Conservation (phyloP, 2,113 vertebrate genomes). For the Xiphophorus couchianus region DNA sequence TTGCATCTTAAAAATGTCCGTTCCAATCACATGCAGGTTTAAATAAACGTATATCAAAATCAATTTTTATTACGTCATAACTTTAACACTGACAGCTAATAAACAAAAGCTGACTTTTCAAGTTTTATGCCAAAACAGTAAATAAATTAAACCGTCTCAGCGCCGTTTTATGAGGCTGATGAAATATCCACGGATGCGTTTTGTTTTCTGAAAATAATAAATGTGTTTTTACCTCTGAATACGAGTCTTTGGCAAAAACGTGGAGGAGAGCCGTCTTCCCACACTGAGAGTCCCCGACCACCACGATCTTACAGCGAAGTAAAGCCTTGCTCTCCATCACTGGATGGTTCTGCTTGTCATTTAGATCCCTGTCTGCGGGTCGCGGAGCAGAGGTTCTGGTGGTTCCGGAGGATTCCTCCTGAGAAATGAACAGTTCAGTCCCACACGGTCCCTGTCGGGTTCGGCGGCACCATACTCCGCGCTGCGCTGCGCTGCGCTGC, state of each 20-base stretch:
- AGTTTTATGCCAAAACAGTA: neutral
- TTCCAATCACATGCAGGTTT: too few species aligned
- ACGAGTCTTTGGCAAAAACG: constrained; percentile 94
- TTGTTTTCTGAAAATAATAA: neutral
- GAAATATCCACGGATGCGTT: neutral
- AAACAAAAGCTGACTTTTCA: neutral
- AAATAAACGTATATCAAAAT: too few species aligned
- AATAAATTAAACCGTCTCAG: neutral
- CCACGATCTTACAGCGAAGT: constrained; percentile 91
- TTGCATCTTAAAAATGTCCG: too few species aligned
- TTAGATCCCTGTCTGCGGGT: constrained; percentile 36
- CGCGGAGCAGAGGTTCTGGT: constrained; percentile 3
- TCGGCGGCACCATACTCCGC: constrained; percentile 45
- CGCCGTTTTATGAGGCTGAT: neutral
- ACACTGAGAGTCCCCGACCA: constrained; percentile 92
- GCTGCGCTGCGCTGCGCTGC: constrained; percentile 46
- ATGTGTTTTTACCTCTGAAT: constrained; percentile 83
- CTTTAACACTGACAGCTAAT: too few species aligned
- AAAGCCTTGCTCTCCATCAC: constrained; percentile 86
- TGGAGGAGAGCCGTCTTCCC: constrained; percentile 94
- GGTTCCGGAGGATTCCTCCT: neutral
- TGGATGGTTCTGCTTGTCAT: constrained; percentile 60
- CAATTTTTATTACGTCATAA: too few species aligned
- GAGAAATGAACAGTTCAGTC: constrained; percentile 37
- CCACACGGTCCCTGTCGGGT: constrained; percentile 16